Percentiles rank a stretch among this genome's conserved stretches.
Conservation (phyloP, 2,113 vertebrate species). For the Bungarus multicinctus region DNA sequence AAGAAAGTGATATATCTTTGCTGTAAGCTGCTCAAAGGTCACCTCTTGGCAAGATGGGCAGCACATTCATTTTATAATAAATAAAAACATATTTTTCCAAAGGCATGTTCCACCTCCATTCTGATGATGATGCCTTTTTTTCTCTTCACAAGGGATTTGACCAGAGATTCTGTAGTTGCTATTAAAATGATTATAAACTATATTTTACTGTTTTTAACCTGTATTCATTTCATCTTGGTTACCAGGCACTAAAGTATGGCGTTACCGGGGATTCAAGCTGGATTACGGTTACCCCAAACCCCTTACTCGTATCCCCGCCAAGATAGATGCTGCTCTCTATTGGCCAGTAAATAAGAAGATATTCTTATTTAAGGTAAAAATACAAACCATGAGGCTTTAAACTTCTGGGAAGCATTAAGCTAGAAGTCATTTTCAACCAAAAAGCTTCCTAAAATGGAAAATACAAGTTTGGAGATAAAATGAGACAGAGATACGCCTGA, state of each 20-base stretch:
- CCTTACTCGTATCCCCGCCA: conserved; percentile 72
- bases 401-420: neutral
- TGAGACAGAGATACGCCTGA: neutral
- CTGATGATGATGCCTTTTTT: no score
- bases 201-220: neutral
- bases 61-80: neutral
- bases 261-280: conserved; percentile 74
- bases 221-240: neutral
- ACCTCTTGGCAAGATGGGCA: neutral
- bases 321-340: conserved; percentile 82
- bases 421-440: neutral
- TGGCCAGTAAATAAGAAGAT: conserved; percentile 82
- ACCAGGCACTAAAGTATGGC: conserved; percentile 81
- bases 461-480: neutral
- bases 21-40: neutral
- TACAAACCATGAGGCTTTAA: neutral
- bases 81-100: neutral
- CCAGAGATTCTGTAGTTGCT: neutral
- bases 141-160: neutral
- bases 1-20: neutral
- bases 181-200: no score
- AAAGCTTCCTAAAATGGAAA: neutral
- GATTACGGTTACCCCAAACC: conserved; percentile 81
- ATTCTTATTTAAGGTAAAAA: conserved; percentile 84
- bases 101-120: neutral